Evolutionary conservation across 2,797 vertebrate genomes (phyloP).

Genomic region (Microctenopoma stevenorrisi): DNA sequence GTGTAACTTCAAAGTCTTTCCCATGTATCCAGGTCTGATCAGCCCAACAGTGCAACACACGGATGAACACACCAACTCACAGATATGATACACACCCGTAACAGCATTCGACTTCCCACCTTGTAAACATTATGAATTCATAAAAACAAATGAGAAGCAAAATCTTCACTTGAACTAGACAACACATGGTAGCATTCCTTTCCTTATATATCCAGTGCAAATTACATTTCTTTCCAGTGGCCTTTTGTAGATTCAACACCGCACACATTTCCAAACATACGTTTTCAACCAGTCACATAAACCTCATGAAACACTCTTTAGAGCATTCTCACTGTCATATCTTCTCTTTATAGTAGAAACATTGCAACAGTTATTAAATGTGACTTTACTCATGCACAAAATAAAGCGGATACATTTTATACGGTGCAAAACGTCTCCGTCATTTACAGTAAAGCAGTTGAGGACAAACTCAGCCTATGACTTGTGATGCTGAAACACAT

Average conservation of each 20-base stretch:
- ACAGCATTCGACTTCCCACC: conserved; percentile 35
- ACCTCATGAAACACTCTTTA: conserved; percentile 19
- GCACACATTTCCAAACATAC: neutral
- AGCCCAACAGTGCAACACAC: conserved; percentile 43
- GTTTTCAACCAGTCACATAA: conserved; percentile 17
- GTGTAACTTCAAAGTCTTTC: conserved; percentile 4
- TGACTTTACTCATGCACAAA: conserved; percentile 62
- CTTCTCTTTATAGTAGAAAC: conserved; percentile 34
- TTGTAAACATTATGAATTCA: conserved; percentile 60
- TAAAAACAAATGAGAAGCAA: conserved; percentile 46
- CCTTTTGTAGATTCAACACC: conserved; percentile 23
- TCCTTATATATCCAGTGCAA: conserved; percentile 55
- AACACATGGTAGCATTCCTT: conserved; percentile 21
- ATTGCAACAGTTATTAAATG: conserved; percentile 38
- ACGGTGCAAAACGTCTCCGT: conserved; percentile 42
- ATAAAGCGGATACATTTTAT: conserved; percentile 53
- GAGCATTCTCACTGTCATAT: conserved; percentile 3
- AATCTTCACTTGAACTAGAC: conserved; percentile 44
- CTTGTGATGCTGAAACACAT: conserved; percentile 36
- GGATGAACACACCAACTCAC: conserved; percentile 44
- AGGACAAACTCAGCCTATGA: conserved; percentile 25
- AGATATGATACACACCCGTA: conserved; percentile 50
- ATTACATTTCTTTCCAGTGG: conserved; percentile 25
- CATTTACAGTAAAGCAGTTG: conserved; percentile 47
- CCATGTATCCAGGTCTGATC: conserved; percentile 37